Evolutionary conservation across 2,113 vertebrate species (phyloP).

Genomic region (Urocynchramus pylzowi): DNA sequence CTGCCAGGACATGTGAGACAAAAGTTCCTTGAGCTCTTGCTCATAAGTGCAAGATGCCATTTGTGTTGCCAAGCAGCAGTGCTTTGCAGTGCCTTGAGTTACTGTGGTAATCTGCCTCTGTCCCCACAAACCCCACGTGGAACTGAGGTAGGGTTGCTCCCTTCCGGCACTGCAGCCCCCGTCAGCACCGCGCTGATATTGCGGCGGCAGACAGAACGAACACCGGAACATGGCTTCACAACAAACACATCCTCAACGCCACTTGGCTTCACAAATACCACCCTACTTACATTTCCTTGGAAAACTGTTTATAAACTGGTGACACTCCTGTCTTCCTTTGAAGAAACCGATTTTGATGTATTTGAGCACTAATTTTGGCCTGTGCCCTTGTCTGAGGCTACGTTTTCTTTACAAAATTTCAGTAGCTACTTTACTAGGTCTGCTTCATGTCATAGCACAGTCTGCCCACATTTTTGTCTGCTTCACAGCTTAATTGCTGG

Average conservation of each 20-base stretch:
- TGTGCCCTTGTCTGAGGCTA: not conserved
- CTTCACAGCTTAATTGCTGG: not conserved
- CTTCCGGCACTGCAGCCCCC: not conserved
- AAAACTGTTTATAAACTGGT: not conserved
- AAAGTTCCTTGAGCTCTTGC: not conserved
- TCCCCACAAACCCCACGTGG: rapidly evolving
- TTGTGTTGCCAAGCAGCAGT: not conserved
- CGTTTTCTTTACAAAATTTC: not conserved
- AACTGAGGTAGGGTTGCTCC: not conserved
- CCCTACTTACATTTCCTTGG: not conserved
- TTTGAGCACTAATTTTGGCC: not conserved
- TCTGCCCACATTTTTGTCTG: not conserved
- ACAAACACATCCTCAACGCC: not conserved
- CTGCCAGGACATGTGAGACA: not conserved
- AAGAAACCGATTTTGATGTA: not conserved
- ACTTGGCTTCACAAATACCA: not conserved
- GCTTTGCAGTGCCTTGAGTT: not conserved
- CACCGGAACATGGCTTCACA: rapidly evolving
- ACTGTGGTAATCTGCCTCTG: not conserved
- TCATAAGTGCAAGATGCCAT: not conserved
- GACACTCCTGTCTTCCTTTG: not conserved
- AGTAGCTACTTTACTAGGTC: not conserved
- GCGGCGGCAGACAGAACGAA: rapidly evolving
- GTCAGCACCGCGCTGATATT: not conserved
- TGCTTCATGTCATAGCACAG: not conserved